A percentile compares a stretch with the other conserved stretches of the same genome.
Conservation (phyloP, 2,888 invertebrate genomes). For the Xanthia togata region DNA sequence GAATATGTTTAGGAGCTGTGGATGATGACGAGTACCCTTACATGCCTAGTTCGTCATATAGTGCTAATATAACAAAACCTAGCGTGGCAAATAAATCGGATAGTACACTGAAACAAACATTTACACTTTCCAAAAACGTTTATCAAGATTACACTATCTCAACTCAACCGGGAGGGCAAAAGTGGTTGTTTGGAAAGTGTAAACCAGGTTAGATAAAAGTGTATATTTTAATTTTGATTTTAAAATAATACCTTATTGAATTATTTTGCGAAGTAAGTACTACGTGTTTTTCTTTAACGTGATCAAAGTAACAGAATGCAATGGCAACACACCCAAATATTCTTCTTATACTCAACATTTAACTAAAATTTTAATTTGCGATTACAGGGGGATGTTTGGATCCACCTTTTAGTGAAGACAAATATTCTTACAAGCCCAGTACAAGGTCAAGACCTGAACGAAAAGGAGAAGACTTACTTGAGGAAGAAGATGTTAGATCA, state of each 20-base stretch:
- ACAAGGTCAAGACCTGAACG: slow-evolving; percentile 13
- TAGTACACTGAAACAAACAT: slow-evolving; percentile 63
- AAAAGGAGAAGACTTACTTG: neutral
- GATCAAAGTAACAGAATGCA: neutral
- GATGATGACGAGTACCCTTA: slow-evolving; percentile 77
- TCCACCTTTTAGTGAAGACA: slow-evolving; percentile 84
- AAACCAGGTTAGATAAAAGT: slow-evolving; percentile 78
- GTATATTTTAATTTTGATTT: neutral
- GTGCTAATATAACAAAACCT: slow-evolving; percentile 43
- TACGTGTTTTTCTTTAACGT: neutral
- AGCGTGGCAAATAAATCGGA: slow-evolving; percentile 63
- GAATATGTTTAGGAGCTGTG: slow-evolving; percentile 75
- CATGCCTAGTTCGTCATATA: slow-evolving; percentile 65
- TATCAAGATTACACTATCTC: slow-evolving; percentile 48
- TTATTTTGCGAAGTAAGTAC: neutral
- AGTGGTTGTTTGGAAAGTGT: slow-evolving; percentile 81
- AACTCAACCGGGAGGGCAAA: slow-evolving; percentile 63
- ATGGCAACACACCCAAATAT: neutral
- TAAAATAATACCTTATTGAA: neutral
- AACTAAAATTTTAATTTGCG: slow-evolving; percentile 8
- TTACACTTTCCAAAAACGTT: slow-evolving; percentile 68
- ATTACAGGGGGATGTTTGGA: slow-evolving; percentile 85
- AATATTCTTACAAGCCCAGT: slow-evolving; percentile 75
- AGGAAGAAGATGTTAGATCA: slow-evolving; percentile 1
- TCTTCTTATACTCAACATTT: neutral